phyloP scores from a whole-genome alignment of 2,113 vertebrate genomes.

The Condylura cristata region DNA sequence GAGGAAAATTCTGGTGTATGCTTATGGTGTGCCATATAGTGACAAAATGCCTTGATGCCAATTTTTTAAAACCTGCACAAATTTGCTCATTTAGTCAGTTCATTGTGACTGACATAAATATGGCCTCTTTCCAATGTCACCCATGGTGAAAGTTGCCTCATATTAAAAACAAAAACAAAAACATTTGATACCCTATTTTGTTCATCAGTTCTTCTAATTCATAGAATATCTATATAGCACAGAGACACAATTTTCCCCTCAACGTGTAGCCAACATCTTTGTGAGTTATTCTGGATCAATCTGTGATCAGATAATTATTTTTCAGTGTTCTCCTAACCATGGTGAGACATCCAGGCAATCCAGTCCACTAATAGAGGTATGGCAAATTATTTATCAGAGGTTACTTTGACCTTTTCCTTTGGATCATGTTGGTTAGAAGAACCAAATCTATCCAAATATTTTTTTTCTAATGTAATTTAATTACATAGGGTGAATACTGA shows the following conservation, averaged over 20 bases:
- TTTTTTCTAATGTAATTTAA: not conserved
- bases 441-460: not conserved
- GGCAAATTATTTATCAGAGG: not conserved
- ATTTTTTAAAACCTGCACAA: not conserved
- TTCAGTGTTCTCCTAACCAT: not conserved
- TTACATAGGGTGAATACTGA: not conserved
- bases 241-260: not conserved
- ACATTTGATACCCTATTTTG: not conserved
- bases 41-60: not conserved
- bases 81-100: not conserved
- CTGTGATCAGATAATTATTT: not conserved
- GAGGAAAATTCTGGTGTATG: not conserved
- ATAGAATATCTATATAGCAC: not conserved
- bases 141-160: not conserved
- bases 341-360: accelerated
- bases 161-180: constrained; percentile 17
- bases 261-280: not conserved
- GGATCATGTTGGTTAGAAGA: not conserved
- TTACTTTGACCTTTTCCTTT: not conserved
- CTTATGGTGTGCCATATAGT: not conserved
- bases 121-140: not conserved
- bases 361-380: not conserved
- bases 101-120: not conserved
- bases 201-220: not conserved
- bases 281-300: not conserved